phyloP scores from a whole-genome alignment of 1,140 invertebrate genomes.

The Mactra quadrangularis region DNA sequence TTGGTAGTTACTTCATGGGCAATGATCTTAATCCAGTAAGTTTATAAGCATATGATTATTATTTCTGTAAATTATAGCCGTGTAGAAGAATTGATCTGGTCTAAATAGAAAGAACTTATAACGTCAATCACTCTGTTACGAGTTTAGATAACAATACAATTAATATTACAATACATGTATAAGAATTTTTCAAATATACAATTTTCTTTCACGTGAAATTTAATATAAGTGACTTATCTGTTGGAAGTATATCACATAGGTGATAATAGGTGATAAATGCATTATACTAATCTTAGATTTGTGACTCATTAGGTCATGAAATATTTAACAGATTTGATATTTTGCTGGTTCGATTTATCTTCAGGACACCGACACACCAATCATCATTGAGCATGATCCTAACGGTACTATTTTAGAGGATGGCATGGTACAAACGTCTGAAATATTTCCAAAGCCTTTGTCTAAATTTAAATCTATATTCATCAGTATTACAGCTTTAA shows the following conservation, averaged over 20 bases:
- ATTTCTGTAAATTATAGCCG: background rate
- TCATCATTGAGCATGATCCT: slow-evolving; percentile 4
- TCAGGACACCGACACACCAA: background rate
- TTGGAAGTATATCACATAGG: background rate
- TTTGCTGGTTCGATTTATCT: too few relatives aligned
- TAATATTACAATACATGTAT: too few relatives aligned
- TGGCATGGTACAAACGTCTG: slow-evolving; percentile 55
- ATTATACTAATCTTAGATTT: background rate
- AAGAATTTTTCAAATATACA: too few relatives aligned
- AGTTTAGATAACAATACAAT: too few relatives aligned
- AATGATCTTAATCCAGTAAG: slow-evolving; percentile 52
- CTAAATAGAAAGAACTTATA: too few relatives aligned
- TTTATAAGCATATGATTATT: background rate
- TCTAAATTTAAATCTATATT: slow-evolving; percentile 24
- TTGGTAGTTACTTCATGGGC: slow-evolving; percentile 60
- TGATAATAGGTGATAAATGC: background rate
- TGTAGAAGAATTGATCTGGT: too few relatives aligned
- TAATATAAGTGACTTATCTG: background rate
- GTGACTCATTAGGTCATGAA: too few relatives aligned
- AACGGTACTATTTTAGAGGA: slow-evolving; percentile 47
- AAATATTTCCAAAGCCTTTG: slow-evolving; percentile 49
- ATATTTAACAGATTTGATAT: too few relatives aligned
- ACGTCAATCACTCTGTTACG: too few relatives aligned
- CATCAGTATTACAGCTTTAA: slow-evolving; percentile 57
- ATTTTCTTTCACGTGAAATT: background rate